Evolutionary conservation across 1,140 invertebrate genomes (phyloP).

Genomic region (Ridgeia piscesae): DNA sequence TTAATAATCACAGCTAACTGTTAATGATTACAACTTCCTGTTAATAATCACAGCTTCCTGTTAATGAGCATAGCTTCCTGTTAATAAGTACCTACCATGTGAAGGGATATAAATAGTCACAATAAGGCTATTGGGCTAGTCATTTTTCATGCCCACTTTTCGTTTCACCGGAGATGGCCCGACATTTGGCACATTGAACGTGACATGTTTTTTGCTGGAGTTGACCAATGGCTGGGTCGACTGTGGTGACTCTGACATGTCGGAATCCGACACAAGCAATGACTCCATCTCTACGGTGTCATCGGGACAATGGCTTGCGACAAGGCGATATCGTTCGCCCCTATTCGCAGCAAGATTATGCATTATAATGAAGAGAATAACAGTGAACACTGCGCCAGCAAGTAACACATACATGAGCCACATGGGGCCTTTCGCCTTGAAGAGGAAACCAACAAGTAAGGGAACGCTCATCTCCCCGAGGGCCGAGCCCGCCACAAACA

Average conservation of each 20-base stretch:
- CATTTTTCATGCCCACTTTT: constrained; percentile 1
- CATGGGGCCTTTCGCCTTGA: constrained; percentile 45
- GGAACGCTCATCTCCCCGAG: constrained; percentile 61
- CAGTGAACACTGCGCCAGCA: constrained; percentile 38
- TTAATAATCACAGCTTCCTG: too few species aligned
- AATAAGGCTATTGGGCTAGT: background rate
- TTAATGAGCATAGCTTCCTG: too few species aligned
- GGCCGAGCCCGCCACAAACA: constrained; percentile 59
- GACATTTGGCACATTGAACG: background rate
- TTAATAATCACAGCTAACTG: too few species aligned
- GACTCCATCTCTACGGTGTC: background rate
- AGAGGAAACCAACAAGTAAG: constrained; percentile 49
- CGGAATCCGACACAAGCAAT: background rate
- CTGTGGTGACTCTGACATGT: background rate
- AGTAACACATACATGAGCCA: constrained; percentile 53
- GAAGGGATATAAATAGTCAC: too few species aligned
- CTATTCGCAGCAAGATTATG: constrained; percentile 41
- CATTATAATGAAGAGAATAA: constrained; percentile 44
- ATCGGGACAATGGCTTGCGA: background rate
- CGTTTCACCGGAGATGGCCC: background rate
- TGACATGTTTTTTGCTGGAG: background rate
- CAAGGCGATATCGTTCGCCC: constrained; percentile 3
- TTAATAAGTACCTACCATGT: too few species aligned
- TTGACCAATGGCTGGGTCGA: background rate
- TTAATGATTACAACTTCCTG: too few species aligned